Evolutionary conservation across 1,140 invertebrate species (phyloP).

Genomic region (Mycetomoellerius zeteki): DNA sequence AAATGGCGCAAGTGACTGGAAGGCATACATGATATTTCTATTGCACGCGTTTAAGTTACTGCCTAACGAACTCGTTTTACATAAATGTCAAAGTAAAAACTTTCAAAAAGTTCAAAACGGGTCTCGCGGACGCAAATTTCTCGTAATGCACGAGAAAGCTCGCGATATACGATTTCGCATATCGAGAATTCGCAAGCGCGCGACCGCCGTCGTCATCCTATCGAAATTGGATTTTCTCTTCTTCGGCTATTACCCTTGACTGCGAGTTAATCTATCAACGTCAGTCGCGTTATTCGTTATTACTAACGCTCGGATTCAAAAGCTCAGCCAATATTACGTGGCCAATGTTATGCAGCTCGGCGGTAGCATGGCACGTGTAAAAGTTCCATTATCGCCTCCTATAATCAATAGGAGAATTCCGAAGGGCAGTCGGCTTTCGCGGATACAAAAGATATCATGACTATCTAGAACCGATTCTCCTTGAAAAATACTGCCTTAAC

Average conservation of each 20-base stretch:
- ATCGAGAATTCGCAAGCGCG: neutral
- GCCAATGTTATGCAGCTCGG: neutral
- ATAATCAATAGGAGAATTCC: conserved; percentile 49
- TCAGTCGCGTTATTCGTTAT: conserved; percentile 36
- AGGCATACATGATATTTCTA: conserved; percentile 22
- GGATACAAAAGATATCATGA: conserved; percentile 13
- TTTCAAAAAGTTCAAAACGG: conserved; percentile 12
- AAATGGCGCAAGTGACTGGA: neutral
- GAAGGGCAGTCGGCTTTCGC: neutral
- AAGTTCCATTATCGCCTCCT: neutral
- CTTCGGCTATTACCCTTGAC: conserved; percentile 2
- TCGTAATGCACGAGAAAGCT: neutral
- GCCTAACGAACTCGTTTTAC: neutral
- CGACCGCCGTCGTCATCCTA: conserved; percentile 3
- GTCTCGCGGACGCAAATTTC: neutral
- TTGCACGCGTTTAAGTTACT: neutral
- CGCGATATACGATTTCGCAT: neutral
- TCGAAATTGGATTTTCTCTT: conserved; percentile 36
- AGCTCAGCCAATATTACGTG: conserved; percentile 47
- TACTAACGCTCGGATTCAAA: conserved; percentile 59
- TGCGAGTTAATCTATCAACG: conserved; percentile 68
- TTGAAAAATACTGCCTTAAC: no score
- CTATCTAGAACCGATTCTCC: no score
- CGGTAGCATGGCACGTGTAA: neutral
- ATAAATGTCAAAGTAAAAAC: conserved; percentile 1